Evolutionary conservation across 2,888 invertebrate genomes (phyloP).

Genomic region (Baronia brevicornis): DNA sequence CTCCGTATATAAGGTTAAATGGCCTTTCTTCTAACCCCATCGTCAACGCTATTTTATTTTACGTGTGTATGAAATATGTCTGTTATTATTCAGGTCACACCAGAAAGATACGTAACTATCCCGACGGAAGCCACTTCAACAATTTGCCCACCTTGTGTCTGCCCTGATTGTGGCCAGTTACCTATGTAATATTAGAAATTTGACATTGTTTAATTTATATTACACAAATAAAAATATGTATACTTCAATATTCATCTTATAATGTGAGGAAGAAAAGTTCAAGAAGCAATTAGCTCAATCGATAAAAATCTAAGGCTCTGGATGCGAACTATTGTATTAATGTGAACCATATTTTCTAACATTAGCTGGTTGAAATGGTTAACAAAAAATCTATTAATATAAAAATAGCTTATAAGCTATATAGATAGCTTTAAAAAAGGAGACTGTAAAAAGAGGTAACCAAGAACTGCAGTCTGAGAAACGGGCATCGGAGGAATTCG

Average conservation of each 20-base stretch:
- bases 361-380: background rate
- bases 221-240: background rate
- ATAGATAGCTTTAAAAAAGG: too few species aligned
- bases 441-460: too few species aligned
- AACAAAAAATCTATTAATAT: conserved; percentile 3
- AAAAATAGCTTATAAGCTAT: too few species aligned
- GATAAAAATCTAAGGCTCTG: too few species aligned
- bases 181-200: conserved; percentile 3
- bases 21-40: background rate
- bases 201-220: background rate
- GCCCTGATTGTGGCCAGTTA: conserved; percentile 13
- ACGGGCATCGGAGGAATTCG: too few species aligned
- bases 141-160: conserved; percentile 39
- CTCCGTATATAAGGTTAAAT: too few species aligned
- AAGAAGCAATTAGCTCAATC: too few species aligned
- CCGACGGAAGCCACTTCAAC: conserved; percentile 30
- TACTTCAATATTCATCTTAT: too few species aligned
- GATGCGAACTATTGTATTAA: too few species aligned
- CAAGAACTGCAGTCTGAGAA: too few species aligned
- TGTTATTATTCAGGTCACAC: conserved; percentile 29
- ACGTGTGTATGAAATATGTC: background rate
- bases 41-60: background rate
- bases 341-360: too few species aligned
- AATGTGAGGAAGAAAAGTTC: too few species aligned
- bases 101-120: conserved; percentile 27